Evolutionary conservation across 2,113 vertebrate species (phyloP).

Genomic region (Agelaius tricolor): DNA sequence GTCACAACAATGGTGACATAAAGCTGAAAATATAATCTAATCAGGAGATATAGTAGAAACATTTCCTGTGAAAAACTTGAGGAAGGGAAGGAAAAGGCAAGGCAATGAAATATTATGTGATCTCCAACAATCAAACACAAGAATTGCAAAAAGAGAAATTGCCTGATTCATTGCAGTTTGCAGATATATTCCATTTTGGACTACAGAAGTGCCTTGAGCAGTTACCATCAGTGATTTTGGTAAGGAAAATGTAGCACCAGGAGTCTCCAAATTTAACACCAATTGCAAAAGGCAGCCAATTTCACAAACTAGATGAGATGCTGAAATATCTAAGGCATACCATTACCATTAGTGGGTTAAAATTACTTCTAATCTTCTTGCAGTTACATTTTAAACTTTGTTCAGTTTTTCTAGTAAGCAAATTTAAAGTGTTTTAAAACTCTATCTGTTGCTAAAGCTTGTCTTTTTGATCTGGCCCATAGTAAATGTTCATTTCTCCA

Average conservation of each 20-base stretch:
- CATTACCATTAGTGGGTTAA: neutral
- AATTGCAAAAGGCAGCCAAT: neutral
- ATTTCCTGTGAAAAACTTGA: neutral
- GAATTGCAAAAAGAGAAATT: neutral
- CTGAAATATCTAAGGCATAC: neutral
- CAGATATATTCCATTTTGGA: neutral
- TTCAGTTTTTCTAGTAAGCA: neutral
- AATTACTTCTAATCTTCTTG: neutral
- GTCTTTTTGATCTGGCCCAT: accelerated
- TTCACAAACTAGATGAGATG: neutral
- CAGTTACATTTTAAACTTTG: neutral
- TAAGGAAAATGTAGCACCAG: neutral
- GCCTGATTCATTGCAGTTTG: neutral
- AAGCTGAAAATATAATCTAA: neutral
- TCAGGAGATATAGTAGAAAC: neutral
- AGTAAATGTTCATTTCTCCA: neutral
- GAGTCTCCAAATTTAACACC: neutral
- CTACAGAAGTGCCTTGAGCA: neutral
- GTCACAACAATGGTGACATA: neutral
- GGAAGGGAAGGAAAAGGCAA: neutral
- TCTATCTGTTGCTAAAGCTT: neutral
- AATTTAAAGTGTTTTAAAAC: neutral
- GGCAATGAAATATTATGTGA: neutral
- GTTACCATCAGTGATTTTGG: neutral
- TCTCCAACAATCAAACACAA: neutral